phyloP scores from a whole-genome alignment of 30 jellyfish, hydroid and myxozoan species.

The Hydra vulgaris region DNA sequence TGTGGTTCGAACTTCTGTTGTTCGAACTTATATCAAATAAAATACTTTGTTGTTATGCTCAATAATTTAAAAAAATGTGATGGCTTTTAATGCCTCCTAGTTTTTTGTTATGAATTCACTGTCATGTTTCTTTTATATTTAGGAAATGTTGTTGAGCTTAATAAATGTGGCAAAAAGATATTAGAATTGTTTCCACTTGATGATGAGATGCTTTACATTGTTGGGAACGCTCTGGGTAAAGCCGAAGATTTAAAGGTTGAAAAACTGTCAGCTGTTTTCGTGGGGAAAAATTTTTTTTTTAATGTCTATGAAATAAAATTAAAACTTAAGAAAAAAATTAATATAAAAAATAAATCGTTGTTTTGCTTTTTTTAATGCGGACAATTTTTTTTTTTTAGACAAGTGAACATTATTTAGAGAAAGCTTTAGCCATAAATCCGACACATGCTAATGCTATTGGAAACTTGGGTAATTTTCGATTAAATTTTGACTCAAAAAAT shows the following conservation, averaged over 20 bases:
- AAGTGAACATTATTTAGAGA: constrained; percentile 38
- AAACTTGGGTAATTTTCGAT: constrained; percentile 36
- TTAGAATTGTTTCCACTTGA: constrained; percentile 31
- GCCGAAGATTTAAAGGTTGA: constrained; percentile 39
- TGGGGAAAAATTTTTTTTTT: too few relatives aligned
- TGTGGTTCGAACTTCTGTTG: too few relatives aligned
- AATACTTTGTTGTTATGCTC: too few relatives aligned
- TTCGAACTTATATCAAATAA: too few relatives aligned
- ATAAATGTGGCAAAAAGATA: constrained; percentile 25
- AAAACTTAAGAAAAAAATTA: too few relatives aligned
- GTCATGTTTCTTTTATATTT: background rate
- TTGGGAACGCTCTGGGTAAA: constrained; percentile 50
- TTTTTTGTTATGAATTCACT: background rate
- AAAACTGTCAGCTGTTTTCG: too few relatives aligned
- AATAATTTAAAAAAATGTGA: too few relatives aligned
- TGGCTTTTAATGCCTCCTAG: too few relatives aligned
- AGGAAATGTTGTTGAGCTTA: constrained; percentile 31
- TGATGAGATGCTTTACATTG: constrained; percentile 24
- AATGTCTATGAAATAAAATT: too few relatives aligned
- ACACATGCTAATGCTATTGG: constrained; percentile 56
- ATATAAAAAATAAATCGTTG: too few relatives aligned
- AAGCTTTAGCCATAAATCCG: constrained; percentile 50
- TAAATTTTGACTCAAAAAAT: background rate
- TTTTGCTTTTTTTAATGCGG: background rate
- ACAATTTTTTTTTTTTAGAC: constrained; percentile 25